phyloP scores from a whole-genome alignment of 1,140 invertebrate genomes.

The Pogonomyrmex barbatus region DNA sequence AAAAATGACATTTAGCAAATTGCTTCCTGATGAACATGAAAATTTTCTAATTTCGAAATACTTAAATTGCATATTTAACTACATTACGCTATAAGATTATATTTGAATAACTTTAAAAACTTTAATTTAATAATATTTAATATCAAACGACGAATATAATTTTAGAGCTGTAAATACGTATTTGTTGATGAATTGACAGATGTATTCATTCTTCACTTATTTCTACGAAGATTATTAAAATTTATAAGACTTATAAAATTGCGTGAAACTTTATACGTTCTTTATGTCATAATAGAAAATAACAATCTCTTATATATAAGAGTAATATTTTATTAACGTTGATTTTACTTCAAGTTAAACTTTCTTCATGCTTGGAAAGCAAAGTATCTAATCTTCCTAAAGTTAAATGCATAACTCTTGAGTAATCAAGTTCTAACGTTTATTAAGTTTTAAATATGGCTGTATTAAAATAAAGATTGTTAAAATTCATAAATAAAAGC shows the following conservation, averaged over 20 bases:
- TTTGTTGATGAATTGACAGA: background rate
- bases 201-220: background rate
- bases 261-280: background rate
- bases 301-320: constrained; percentile 11
- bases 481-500: background rate
- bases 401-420: constrained; percentile 33
- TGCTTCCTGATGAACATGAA: background rate
- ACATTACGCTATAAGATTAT: background rate
- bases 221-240: constrained; percentile 5
- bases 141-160: background rate
- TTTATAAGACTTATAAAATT: background rate
- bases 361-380: constrained; percentile 23
- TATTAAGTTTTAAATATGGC: constrained; percentile 17
- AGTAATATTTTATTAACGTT: constrained; percentile 35
- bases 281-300: constrained; percentile 4
- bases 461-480: constrained; percentile 9
- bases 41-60: background rate
- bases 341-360: constrained; percentile 14
- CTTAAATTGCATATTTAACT: constrained; percentile 1
- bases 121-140: background rate
- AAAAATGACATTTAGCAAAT: constrained; percentile 4
- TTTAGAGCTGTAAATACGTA: background rate
- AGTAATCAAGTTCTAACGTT: constrained; percentile 26
- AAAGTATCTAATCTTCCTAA: constrained; percentile 23
- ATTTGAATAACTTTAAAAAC: background rate